A percentile compares a stretch with the other conserved stretches of the same genome.
Evolutionary conservation across 2,888 invertebrate genomes (phyloP).

Genomic region (Dilophus febrilis): DNA sequence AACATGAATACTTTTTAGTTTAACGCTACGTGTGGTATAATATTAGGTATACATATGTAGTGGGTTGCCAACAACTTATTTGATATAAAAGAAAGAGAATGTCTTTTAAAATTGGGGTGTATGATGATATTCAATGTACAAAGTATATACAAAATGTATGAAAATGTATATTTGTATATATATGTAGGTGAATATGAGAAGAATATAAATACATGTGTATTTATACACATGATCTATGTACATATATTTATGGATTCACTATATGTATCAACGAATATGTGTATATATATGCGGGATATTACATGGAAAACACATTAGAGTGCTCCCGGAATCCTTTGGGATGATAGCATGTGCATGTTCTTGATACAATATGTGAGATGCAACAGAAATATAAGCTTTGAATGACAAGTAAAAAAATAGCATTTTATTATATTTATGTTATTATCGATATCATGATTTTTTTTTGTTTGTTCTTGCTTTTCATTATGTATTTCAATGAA

Average conservation of each 20-base stretch:
- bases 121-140: too few relatives aligned
- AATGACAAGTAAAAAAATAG: slow-evolving; percentile 1
- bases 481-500: background rate
- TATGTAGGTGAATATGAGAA: too few relatives aligned
- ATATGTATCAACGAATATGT: too few relatives aligned
- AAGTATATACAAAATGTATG: too few relatives aligned
- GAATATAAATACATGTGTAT: too few relatives aligned
- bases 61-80: slow-evolving; percentile 1
- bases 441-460: background rate
- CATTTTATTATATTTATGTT: background rate
- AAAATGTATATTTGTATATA: too few relatives aligned
- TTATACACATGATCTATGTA: too few relatives aligned
- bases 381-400: slow-evolving; percentile 2
- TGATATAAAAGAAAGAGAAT: too few relatives aligned
- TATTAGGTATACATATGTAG: slow-evolving; percentile 2
- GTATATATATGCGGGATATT: background rate
- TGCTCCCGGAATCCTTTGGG: slow-evolving; percentile 2
- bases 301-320: slow-evolving; percentile 5
- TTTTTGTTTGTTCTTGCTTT: background rate
- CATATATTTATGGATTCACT: too few relatives aligned
- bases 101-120: too few relatives aligned
- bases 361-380: too few relatives aligned
- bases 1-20: slow-evolving; percentile 4
- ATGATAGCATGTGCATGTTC: background rate
- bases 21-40: background rate